A percentile compares a stretch with the other conserved stretches of the same genome.
Conservation (phyloP, 2,888 invertebrate species). For the Chelonus formosanus region DNA sequence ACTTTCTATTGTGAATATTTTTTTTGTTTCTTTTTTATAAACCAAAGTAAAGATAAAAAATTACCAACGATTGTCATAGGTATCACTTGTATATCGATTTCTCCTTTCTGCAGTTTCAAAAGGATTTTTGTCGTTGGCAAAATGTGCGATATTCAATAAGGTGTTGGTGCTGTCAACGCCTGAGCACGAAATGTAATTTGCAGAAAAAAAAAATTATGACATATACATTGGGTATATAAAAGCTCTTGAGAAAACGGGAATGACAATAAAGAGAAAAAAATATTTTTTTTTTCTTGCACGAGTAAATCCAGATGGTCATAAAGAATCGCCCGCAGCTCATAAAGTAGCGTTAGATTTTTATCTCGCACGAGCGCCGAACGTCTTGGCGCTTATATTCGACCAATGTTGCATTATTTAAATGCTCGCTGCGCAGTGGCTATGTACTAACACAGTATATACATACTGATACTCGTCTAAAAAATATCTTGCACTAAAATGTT, state of each 20-base stretch:
- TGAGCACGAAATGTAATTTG: conserved; percentile 25
- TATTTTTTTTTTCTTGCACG: conserved; percentile 26
- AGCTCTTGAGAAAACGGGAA: background rate
- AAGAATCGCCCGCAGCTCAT: conserved; percentile 64
- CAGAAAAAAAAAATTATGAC: conserved; percentile 17
- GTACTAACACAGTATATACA: background rate
- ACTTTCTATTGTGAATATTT: background rate
- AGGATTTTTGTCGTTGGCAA: background rate
- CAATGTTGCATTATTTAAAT: conserved; percentile 18
- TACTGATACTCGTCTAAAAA: too few relatives aligned
- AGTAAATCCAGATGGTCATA: conserved; percentile 51
- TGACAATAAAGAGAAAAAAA: conserved; percentile 11
- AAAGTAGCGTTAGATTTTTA: conserved; percentile 64
- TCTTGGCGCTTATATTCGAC: conserved; percentile 10
- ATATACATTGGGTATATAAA: conserved; percentile 16
- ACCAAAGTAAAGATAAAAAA: background rate
- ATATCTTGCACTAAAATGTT: too few relatives aligned
- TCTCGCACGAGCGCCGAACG: conserved; percentile 43
- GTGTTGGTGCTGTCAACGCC: conserved; percentile 40
- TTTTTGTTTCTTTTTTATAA: conserved; percentile 6
- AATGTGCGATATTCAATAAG: conserved; percentile 5
- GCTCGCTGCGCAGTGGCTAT: background rate
- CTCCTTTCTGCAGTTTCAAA: conserved; percentile 6
- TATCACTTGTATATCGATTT: conserved; percentile 16
- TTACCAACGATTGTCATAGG: too few relatives aligned